A percentile compares a stretch with the other conserved stretches of the same genome.
Evolutionary conservation across 1,140 invertebrate species (phyloP).

Genomic region (Vanessa atalanta): DNA sequence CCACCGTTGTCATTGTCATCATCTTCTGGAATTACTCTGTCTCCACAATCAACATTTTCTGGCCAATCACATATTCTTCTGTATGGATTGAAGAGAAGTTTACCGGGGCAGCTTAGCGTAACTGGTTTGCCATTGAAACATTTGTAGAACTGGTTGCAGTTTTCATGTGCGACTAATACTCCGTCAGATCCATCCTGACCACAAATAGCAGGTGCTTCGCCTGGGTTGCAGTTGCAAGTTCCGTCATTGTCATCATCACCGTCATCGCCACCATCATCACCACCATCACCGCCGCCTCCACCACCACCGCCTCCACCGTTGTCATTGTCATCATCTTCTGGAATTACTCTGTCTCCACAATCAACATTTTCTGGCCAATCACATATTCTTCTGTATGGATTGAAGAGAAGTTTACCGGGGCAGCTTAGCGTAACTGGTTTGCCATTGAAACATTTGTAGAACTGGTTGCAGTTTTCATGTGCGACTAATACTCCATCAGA

Average conservation of each 20-base stretch:
- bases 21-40: constrained; percentile 18
- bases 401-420: constrained; percentile 76
- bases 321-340: neutral
- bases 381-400: constrained; percentile 81
- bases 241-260: constrained; percentile 15
- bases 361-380: constrained; percentile 82
- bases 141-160: constrained; percentile 57
- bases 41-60: constrained; percentile 73
- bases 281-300: constrained; percentile 11
- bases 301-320: constrained; percentile 1
- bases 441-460: constrained; percentile 50
- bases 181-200: constrained; percentile 43
- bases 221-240: constrained; percentile 36
- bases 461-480: constrained; percentile 56
- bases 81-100: constrained; percentile 81
- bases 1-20: neutral
- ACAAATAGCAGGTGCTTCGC: constrained; percentile 41
- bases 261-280: neutral
- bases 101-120: constrained; percentile 60
- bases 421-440: constrained; percentile 60
- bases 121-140: constrained; percentile 46
- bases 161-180: constrained; percentile 47
- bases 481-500: constrained; percentile 47
- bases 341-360: constrained; percentile 41
- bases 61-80: constrained; percentile 83